Evolutionary conservation across 2,797 vertebrate species (phyloP).

Genomic region (Chaenodraco wilsoni): DNA sequence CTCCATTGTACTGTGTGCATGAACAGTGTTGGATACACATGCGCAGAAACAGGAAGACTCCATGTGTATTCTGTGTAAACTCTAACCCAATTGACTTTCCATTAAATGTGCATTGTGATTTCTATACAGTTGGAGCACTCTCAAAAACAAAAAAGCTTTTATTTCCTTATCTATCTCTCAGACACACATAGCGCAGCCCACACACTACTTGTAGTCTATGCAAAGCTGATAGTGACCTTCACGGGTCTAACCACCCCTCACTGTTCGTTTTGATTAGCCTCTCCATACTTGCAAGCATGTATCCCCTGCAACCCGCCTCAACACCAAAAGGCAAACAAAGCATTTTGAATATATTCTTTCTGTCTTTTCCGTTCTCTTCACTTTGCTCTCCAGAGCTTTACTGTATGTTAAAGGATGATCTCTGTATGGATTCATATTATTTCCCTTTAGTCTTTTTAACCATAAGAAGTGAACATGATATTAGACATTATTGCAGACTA

Average conservation of each 20-base stretch:
- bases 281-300: conserved; percentile 5
- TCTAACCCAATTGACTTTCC: conserved; percentile 13
- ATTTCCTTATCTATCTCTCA: conserved; percentile 9
- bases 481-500: background rate
- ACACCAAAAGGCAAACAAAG: conserved; percentile 5
- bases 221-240: conserved; percentile 31
- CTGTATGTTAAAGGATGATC: background rate
- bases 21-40: background rate
- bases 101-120: conserved; percentile 22
- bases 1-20: background rate
- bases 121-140: conserved; percentile 7
- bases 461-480: background rate
- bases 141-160: conserved; percentile 17
- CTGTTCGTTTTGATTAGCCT: conserved; percentile 33
- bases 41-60: background rate
- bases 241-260: conserved; percentile 23
- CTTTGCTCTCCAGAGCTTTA: background rate
- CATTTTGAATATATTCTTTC: background rate
- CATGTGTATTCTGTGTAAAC: conserved; percentile 4
- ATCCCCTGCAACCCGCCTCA: background rate
- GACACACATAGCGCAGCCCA: background rate
- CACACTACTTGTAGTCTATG: background rate
- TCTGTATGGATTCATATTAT: background rate
- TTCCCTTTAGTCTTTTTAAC: background rate
- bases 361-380: background rate